Evolutionary conservation across 2,113 vertebrate species (phyloP).

Genomic region (Saguinus imperator): DNA sequence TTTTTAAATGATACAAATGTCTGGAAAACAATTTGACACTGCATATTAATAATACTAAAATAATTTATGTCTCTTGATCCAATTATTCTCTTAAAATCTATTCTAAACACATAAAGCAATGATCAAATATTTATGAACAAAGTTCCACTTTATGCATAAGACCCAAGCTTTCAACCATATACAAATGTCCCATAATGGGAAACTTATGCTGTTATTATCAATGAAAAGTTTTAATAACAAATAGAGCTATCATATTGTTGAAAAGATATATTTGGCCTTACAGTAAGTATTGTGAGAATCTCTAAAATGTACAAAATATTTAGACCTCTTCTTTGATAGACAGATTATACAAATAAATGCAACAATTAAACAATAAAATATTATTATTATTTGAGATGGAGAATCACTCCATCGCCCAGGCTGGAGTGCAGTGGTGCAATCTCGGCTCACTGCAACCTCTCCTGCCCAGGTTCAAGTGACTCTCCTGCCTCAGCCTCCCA

Average conservation of each 20-base stretch:
- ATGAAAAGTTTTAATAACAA: background rate
- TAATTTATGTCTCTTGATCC: background rate
- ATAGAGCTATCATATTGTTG: background rate
- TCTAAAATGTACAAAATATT: background rate
- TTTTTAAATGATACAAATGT: constrained; percentile 11
- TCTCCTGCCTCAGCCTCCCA: no score
- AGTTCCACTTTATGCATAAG: background rate
- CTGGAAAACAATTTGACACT: background rate
- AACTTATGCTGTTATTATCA: background rate
- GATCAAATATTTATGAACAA: background rate
- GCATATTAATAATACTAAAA: background rate
- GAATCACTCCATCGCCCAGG: no score
- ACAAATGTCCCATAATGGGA: background rate
- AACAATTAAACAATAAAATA: background rate
- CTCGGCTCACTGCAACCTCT: no score
- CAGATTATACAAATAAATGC: background rate
- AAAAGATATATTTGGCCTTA: background rate
- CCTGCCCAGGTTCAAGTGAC: no score
- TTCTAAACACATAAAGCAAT: background rate
- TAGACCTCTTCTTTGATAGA: background rate
- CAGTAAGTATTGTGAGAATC: no score
- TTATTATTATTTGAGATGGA: no score
- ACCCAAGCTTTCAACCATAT: background rate
- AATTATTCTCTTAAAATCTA: background rate
- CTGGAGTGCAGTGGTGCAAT: no score